phyloP scores from a whole-genome alignment of 1,140 invertebrate species.

The Drosophila teissieri region DNA sequence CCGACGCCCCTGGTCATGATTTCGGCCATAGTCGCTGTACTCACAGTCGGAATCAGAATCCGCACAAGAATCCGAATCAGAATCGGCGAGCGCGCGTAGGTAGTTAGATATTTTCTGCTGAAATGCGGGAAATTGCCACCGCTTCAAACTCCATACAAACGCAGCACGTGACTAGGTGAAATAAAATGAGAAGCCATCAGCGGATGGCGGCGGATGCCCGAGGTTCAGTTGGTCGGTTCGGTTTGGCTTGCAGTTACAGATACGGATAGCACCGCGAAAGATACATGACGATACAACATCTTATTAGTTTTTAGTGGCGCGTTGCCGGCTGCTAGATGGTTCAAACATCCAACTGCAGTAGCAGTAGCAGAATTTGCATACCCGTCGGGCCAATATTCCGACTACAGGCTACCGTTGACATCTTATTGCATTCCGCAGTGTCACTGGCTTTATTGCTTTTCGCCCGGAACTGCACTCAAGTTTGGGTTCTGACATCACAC shows the following conservation, averaged over 20 bases:
- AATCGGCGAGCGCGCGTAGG: slow-evolving; percentile 56
- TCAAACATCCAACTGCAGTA: slow-evolving; percentile 26
- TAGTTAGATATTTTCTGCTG: slow-evolving; percentile 75
- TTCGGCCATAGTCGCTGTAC: slow-evolving; percentile 17
- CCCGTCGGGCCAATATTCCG: slow-evolving; percentile 34
- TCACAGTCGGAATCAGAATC: slow-evolving; percentile 18
- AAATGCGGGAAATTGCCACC: slow-evolving; percentile 78
- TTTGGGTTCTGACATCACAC: slow-evolving; percentile 14
- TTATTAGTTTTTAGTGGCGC: slow-evolving; percentile 75
- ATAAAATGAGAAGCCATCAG: slow-evolving; percentile 81
- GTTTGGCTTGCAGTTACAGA: slow-evolving; percentile 41
- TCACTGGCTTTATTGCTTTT: slow-evolving; percentile 29
- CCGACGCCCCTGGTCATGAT: slow-evolving; percentile 36
- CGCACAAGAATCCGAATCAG: slow-evolving; percentile 24
- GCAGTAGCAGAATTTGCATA: slow-evolving; percentile 41
- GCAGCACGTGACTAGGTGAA: slow-evolving; percentile 79
- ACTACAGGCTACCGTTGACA: slow-evolving; percentile 41
- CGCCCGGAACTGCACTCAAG: background rate
- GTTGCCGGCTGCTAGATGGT: slow-evolving; percentile 44
- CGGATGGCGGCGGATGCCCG: slow-evolving; percentile 39
- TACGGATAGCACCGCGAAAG: slow-evolving; percentile 38
- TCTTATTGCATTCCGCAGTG: slow-evolving; percentile 49
- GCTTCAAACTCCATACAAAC: slow-evolving; percentile 48
- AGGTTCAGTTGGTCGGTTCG: slow-evolving; percentile 15
- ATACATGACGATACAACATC: slow-evolving; percentile 72